These are phyloP conservation scores for Pristionchus maxplancki DNA, from an alignment of 2,888 invertebrate genomes.

Conservation along the genomic window DNA sequence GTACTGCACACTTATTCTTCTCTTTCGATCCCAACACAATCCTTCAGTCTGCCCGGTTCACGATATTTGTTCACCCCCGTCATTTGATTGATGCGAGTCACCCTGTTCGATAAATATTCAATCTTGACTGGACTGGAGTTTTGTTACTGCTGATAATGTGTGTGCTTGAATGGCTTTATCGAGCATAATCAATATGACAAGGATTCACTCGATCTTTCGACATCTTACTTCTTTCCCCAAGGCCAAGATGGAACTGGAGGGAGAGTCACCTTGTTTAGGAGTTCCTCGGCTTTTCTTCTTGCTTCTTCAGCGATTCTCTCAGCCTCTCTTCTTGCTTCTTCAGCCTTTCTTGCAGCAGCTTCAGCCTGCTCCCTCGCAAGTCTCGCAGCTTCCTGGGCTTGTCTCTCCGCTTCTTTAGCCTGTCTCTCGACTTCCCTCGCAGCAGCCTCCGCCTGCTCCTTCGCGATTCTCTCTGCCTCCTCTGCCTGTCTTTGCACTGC, in stretches of 20 bases:
- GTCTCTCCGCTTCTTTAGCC: neutral
- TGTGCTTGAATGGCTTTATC: neutral
- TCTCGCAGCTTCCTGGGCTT: neutral
- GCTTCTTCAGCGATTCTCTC: neutral
- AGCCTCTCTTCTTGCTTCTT: neutral
- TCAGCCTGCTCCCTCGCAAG: too few species aligned
- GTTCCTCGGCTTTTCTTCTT: neutral
- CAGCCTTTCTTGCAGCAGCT: too few species aligned
- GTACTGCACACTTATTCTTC: constrained; percentile 28
- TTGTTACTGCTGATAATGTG: neutral
- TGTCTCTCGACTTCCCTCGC: neutral
- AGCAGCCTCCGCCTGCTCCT: neutral
- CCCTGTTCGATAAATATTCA: neutral
- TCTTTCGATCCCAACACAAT: constrained; percentile 36
- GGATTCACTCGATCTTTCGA: neutral
- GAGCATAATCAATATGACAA: neutral
- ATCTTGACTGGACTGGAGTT: neutral
- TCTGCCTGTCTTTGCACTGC: too few species aligned
- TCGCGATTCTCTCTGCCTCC: too few species aligned
- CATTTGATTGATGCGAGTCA: constrained; percentile 41
- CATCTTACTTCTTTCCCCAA: neutral
- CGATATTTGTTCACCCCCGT: neutral
- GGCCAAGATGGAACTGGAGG: neutral
- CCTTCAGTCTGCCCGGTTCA: neutral
- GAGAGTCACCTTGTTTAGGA: neutral